Evolutionary conservation across 2,113 vertebrate species (phyloP).

Genomic region (Sisor rabdophorus): DNA sequence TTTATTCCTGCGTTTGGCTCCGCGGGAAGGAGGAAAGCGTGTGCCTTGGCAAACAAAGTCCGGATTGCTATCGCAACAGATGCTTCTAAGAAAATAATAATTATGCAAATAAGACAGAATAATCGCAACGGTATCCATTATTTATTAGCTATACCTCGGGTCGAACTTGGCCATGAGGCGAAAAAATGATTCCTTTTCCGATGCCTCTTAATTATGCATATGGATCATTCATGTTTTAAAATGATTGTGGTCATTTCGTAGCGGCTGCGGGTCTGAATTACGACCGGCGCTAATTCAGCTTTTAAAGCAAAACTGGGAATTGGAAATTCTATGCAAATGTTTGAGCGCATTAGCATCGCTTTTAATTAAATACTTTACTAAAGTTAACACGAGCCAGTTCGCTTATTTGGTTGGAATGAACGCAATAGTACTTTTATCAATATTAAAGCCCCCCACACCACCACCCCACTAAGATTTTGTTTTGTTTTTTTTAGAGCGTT

Average conservation of each 20-base stretch:
- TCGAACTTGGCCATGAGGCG: conserved; percentile 70
- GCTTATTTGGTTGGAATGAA: neutral
- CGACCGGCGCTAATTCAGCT: conserved; percentile 70
- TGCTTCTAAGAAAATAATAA: conserved; percentile 68
- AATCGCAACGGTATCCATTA: conserved; percentile 75
- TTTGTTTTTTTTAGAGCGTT: no score
- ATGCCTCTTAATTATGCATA: conserved; percentile 71
- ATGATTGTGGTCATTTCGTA: conserved; percentile 69
- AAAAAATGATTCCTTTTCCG: conserved; percentile 63
- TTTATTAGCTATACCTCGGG: conserved; percentile 73
- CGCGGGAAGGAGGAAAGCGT: conserved; percentile 55
- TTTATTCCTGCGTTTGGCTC: conserved; percentile 53
- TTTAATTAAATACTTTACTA: conserved; percentile 36
- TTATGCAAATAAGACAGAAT: conserved; percentile 76
- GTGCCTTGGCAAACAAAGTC: conserved; percentile 57
- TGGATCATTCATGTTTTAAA: conserved; percentile 71
- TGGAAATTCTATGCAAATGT: conserved; percentile 69
- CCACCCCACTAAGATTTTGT: no score
- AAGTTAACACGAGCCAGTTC: conserved; percentile 12
- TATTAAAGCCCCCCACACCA: no score
- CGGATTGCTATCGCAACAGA: conserved; percentile 66
- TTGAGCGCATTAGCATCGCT: conserved; percentile 52
- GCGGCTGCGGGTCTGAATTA: conserved; percentile 66
- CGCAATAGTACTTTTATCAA: conserved; percentile 4
- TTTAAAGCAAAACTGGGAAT: conserved; percentile 63